Evolutionary conservation across 2,113 vertebrate genomes (phyloP).

Genomic region (Melanerpes formicivorus): DNA sequence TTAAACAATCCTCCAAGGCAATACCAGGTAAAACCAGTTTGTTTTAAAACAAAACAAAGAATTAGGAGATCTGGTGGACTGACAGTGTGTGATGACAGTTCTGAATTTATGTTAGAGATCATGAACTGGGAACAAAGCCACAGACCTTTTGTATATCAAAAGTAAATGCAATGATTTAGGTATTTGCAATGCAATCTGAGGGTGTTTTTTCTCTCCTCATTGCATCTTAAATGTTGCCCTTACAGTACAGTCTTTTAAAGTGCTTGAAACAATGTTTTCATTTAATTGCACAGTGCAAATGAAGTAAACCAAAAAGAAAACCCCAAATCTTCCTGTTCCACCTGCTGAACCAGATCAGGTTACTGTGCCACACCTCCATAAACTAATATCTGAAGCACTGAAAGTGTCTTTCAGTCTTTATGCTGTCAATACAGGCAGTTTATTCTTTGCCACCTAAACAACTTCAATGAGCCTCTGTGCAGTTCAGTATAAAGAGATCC

Average conservation of each 20-base stretch:
- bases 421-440: background rate
- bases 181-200: background rate
- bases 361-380: background rate
- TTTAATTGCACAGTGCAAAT: background rate
- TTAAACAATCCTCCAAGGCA: conserved; percentile 79
- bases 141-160: background rate
- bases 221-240: background rate
- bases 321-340: background rate
- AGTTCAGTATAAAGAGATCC: background rate
- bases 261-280: background rate
- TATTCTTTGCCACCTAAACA: background rate
- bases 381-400: background rate
- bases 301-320: background rate
- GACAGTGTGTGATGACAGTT: background rate
- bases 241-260: background rate
- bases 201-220: background rate
- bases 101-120: background rate
- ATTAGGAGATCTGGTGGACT: background rate
- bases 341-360: background rate
- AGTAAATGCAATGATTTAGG: background rate
- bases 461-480: background rate
- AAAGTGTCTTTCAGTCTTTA: background rate
- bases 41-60: background rate
- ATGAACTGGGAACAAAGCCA: background rate
- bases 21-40: conserved; percentile 83